These are phyloP conservation scores for Halictus quadricinctus DNA, from an alignment of 2,888 invertebrate species.

Conservation along the genomic window DNA sequence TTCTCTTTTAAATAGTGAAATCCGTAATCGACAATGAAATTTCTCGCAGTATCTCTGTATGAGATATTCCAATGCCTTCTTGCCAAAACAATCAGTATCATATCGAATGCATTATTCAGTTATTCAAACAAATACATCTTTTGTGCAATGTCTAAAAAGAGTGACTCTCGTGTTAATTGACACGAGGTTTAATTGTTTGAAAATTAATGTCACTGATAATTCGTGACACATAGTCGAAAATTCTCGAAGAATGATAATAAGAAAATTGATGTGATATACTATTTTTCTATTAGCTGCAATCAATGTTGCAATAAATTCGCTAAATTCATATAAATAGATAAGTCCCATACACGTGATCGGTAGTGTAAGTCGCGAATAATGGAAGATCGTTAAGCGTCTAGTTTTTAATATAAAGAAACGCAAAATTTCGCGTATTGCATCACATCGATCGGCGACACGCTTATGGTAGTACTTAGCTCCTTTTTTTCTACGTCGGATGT, in stretches of 20 bases:
- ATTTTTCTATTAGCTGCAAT: not conserved
- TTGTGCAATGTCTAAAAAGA: not conserved
- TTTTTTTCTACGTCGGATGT: slow-evolving; percentile 33
- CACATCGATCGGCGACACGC: slow-evolving; percentile 33
- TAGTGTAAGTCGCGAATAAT: not conserved
- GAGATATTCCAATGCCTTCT: not conserved
- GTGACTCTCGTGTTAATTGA: not conserved
- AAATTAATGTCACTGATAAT: no score
- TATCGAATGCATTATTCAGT: not conserved
- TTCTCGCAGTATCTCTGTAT: not conserved
- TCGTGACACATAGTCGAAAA: not conserved
- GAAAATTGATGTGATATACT: not conserved
- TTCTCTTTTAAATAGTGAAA: not conserved
- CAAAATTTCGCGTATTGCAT: slow-evolving; percentile 22
- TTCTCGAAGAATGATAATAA: not conserved
- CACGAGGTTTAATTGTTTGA: no score
- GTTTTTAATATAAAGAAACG: not conserved
- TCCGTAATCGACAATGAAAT: not conserved
- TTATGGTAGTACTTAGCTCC: slow-evolving; percentile 50
- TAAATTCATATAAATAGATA: not conserved
- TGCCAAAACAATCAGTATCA: not conserved
- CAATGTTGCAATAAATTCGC: not conserved
- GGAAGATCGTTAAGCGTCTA: not conserved
- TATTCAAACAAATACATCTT: not conserved
- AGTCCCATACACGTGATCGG: not conserved